These are phyloP conservation scores for Regulus satrapa DNA, from an alignment of 2,113 vertebrate genomes.

Conservation along the genomic window DNA sequence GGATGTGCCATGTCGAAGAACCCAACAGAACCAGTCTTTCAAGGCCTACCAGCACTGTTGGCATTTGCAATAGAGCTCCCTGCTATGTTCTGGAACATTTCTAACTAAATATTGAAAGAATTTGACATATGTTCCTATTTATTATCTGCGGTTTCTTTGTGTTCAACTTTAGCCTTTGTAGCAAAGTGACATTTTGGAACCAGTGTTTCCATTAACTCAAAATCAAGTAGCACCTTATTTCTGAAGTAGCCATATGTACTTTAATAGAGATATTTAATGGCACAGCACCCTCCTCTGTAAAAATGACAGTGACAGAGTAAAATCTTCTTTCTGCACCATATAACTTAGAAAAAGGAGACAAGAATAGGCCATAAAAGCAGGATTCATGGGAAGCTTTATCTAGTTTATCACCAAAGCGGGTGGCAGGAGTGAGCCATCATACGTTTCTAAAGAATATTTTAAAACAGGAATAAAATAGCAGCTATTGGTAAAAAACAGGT, in stretches of 20 bases:
- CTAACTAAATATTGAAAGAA: neutral
- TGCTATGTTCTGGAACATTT: neutral
- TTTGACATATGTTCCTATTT: neutral
- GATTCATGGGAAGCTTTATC: conserved; percentile 48
- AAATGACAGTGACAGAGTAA: conserved; percentile 33
- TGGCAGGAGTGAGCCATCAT: neutral
- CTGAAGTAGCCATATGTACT: neutral
- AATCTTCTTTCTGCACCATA: neutral
- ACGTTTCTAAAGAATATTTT: neutral
- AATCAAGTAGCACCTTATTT: neutral
- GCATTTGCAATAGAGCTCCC: neutral
- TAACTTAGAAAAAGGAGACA: conserved; percentile 37
- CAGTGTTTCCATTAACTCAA: neutral
- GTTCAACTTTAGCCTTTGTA: neutral
- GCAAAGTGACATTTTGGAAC: neutral
- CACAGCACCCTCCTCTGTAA: neutral
- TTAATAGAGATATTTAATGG: conserved; percentile 22
- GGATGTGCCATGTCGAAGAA: neutral
- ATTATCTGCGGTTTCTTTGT: neutral
- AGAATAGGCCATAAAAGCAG: conserved; percentile 43
- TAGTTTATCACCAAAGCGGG: conserved; percentile 36
- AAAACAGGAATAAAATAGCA: neutral
- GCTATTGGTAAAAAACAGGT: neutral
- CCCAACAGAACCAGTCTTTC: neutral
- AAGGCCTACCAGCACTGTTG: neutral